Conservation (phyloP, 2,888 invertebrate species). For the Myathropa florea region DNA sequence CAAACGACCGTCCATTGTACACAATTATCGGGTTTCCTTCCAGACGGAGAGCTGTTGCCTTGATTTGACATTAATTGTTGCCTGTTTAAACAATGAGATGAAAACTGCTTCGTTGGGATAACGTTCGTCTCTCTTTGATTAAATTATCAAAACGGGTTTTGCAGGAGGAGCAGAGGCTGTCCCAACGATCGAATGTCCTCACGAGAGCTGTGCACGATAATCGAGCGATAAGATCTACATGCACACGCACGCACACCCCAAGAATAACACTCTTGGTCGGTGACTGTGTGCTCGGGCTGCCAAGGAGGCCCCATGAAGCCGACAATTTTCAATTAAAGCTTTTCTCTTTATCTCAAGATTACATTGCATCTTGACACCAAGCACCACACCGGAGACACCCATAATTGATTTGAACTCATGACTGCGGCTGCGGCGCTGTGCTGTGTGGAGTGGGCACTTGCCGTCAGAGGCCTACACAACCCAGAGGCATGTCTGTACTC, state of each 20-base stretch:
- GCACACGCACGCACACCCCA: conserved; percentile 11
- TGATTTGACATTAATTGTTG: conserved; percentile 67
- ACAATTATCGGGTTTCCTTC: conserved; percentile 51
- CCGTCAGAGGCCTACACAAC: background rate
- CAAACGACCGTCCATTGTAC: conserved; percentile 27
- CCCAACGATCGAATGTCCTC: conserved; percentile 22
- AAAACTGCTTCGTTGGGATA: conserved; percentile 56
- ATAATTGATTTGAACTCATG: conserved; percentile 38
- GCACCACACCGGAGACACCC: conserved; percentile 11
- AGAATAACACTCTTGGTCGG: background rate
- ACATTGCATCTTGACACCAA: conserved; percentile 46
- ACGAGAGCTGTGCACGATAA: conserved; percentile 52
- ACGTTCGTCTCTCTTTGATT: conserved; percentile 57
- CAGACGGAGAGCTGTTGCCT: conserved; percentile 30
- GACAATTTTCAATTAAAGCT: conserved; percentile 51
- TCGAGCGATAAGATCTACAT: conserved; percentile 54
- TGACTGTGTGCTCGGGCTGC: background rate
- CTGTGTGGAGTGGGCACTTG: background rate
- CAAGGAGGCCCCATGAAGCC: conserved; percentile 3
- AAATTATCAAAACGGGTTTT: conserved; percentile 52
- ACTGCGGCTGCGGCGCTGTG: background rate
- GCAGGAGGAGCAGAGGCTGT: conserved; percentile 1
- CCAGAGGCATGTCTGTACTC: background rate
- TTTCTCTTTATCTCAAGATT: conserved; percentile 49
- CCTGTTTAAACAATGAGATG: conserved; percentile 50